Evolutionary conservation across 2,888 invertebrate species (phyloP).

Genomic region (Odontocerum albicorne): DNA sequence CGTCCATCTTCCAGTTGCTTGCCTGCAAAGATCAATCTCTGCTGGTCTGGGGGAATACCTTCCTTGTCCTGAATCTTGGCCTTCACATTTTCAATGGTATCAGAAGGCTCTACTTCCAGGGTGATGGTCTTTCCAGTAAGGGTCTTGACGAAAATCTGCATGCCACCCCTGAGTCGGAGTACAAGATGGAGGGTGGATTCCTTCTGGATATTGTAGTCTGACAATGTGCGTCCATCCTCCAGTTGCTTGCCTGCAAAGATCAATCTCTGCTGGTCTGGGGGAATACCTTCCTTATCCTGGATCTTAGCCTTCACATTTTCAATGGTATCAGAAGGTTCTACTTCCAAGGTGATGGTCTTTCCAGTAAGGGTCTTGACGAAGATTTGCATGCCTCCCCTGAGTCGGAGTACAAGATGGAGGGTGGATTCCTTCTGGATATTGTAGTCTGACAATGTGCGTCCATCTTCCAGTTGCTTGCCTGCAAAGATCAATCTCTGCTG

Average conservation of each 20-base stretch:
- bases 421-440: slow-evolving; percentile 62
- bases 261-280: slow-evolving; percentile 61
- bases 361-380: slow-evolving; percentile 60
- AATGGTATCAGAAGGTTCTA: slow-evolving; percentile 62
- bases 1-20: slow-evolving; percentile 60
- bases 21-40: slow-evolving; percentile 59
- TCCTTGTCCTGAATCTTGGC: slow-evolving; percentile 61
- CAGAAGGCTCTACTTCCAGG: slow-evolving; percentile 57
- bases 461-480: slow-evolving; percentile 61
- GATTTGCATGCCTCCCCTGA: slow-evolving; percentile 69
- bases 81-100: slow-evolving; percentile 62
- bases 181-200: slow-evolving; percentile 62
- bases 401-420: slow-evolving; percentile 54
- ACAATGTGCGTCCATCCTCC: slow-evolving; percentile 66
- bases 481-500: slow-evolving; percentile 60
- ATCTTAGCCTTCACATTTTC: slow-evolving; percentile 64
- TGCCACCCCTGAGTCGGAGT: slow-evolving; percentile 58
- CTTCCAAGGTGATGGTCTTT: slow-evolving; percentile 61
- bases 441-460: slow-evolving; percentile 59
- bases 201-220: slow-evolving; percentile 67
- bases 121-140: slow-evolving; percentile 59
- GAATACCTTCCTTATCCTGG: slow-evolving; percentile 57
- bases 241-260: slow-evolving; percentile 68
- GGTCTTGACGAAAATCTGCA: slow-evolving; percentile 65
- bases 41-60: slow-evolving; percentile 63